phyloP scores from a whole-genome alignment of 2,113 vertebrate genomes.

The Excalfactoria chinensis region DNA sequence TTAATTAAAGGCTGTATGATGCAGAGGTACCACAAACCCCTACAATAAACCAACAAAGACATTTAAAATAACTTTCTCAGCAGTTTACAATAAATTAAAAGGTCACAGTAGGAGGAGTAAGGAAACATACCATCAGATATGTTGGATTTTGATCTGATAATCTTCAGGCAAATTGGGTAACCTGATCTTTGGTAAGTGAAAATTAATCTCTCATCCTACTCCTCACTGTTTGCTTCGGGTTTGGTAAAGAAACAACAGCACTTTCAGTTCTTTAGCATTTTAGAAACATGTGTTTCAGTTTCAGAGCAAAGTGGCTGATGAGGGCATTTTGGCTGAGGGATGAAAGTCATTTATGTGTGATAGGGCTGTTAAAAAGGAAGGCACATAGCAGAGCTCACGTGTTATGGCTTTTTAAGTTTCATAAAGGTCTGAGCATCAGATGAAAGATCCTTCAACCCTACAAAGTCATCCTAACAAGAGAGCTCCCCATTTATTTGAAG shows the following conservation, averaged over 20 bases:
- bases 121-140: neutral
- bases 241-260: neutral
- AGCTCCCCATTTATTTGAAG: neutral
- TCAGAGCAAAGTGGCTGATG: neutral
- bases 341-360: neutral
- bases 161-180: neutral
- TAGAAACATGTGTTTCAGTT: neutral
- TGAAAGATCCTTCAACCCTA: neutral
- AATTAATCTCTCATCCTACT: neutral
- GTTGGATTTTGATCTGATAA: conserved; percentile 18
- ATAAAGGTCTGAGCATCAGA: neutral
- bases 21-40: neutral
- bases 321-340: neutral
- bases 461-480: neutral
- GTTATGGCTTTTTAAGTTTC: neutral
- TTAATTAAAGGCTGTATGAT: neutral
- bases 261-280: neutral
- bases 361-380: neutral
- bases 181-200: neutral
- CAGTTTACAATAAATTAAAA: conserved; percentile 36
- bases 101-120: conserved; percentile 28
- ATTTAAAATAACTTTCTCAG: conserved; percentile 40
- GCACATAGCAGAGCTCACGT: neutral
- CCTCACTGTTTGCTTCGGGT: neutral
- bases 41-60: neutral